phyloP scores from a whole-genome alignment of 1,140 invertebrate genomes.

The Saccostrea cuccullata region DNA sequence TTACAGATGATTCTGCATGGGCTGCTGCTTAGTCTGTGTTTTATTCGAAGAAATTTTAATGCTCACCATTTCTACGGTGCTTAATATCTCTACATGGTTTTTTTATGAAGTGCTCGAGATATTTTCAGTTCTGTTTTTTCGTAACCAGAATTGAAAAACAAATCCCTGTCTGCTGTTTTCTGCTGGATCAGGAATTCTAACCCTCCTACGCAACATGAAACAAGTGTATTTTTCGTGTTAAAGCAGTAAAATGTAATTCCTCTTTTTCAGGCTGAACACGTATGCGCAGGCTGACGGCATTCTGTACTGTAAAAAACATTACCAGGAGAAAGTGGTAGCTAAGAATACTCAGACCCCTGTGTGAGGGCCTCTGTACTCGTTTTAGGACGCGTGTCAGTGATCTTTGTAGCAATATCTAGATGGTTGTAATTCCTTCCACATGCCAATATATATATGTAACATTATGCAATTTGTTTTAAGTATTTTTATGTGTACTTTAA shows the following conservation, averaged over 20 bases:
- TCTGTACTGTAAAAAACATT: conserved; percentile 70
- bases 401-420: conserved; percentile 17
- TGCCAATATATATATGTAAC: not conserved
- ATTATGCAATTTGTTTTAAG: too few relatives aligned
- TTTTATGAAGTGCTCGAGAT: not conserved
- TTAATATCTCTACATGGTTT: not conserved
- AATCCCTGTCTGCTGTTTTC: not conserved
- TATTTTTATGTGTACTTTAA: too few relatives aligned
- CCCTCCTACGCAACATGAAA: conserved; percentile 10
- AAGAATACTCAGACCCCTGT: conserved; percentile 63
- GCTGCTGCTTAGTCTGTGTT: too few relatives aligned
- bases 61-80: not conserved
- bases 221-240: conserved; percentile 10
- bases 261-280: conserved; percentile 63
- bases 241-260: not conserved
- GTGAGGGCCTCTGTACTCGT: not conserved
- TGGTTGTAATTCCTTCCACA: conserved; percentile 11
- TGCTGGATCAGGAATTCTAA: not conserved
- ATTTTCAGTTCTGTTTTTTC: not conserved
- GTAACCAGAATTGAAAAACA: not conserved
- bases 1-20: too few relatives aligned
- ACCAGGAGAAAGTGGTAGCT: conserved; percentile 59
- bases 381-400: not conserved
- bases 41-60: too few relatives aligned
- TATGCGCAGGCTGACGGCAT: conserved; percentile 66